phyloP scores from a whole-genome alignment of 2,113 vertebrate genomes.

The Dicrurus megarhynchus region DNA sequence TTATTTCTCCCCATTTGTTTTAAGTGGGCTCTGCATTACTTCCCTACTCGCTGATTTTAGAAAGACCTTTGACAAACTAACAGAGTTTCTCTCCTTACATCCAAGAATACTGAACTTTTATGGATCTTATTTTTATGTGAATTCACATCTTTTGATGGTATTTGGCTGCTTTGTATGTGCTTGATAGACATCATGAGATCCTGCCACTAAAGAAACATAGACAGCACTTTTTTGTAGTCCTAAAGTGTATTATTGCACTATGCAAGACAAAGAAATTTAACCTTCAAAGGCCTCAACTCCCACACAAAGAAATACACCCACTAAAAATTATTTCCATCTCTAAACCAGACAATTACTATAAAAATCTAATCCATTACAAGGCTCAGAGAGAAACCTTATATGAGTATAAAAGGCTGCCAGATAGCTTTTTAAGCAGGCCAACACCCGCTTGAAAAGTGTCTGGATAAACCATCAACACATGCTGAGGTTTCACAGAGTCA shows the following conservation, averaged over 20 bases:
- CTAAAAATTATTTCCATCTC: background rate
- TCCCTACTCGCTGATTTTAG: background rate
- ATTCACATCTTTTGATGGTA: background rate
- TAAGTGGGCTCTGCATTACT: background rate
- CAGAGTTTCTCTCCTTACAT: background rate
- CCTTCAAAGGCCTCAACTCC: background rate
- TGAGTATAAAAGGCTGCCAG: background rate
- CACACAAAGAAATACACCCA: background rate
- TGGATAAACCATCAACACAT: slow-evolving; percentile 35
- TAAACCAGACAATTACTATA: background rate
- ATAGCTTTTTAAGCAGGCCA: background rate
- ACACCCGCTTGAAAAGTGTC: background rate
- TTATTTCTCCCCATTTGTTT: background rate
- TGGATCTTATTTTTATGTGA: background rate
- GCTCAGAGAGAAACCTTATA: background rate
- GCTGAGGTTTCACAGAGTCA: slow-evolving; percentile 8
- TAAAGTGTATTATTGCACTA: background rate
- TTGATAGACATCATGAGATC: background rate
- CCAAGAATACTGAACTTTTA: background rate
- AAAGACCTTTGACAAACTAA: background rate
- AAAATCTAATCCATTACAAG: background rate
- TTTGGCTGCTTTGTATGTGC: background rate
- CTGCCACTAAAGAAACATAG: background rate
- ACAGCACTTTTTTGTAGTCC: background rate
- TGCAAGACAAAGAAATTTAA: background rate